Conservation (phyloP, 2,113 vertebrate species). For the Leucopsar rothschildi region DNA sequence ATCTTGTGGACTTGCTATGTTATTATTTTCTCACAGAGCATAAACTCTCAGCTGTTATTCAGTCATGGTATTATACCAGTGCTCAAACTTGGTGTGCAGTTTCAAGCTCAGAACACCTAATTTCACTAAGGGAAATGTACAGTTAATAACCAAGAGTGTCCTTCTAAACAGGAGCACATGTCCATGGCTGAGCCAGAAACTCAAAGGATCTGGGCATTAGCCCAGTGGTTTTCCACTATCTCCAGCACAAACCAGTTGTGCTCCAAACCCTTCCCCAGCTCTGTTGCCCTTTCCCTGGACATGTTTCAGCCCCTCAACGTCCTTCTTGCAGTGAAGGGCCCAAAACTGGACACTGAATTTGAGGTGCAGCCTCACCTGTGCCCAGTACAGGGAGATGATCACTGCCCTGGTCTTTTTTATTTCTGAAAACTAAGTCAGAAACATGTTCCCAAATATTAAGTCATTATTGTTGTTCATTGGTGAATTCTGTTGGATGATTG, state of each 20-base stretch:
- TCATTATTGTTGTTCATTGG: not conserved
- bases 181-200: not conserved
- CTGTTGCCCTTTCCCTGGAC: accelerated
- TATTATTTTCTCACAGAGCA: not conserved
- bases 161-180: not conserved
- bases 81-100: not conserved
- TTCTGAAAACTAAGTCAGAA: not conserved
- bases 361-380: not conserved
- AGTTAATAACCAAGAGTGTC: not conserved
- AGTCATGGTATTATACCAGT: not conserved
- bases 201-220: not conserved
- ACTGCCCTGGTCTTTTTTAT: not conserved
- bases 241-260: not conserved
- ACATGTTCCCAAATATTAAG: not conserved
- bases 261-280: not conserved
- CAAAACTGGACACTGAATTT: not conserved
- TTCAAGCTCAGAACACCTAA: not conserved
- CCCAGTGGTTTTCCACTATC: not conserved
- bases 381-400: accelerated
- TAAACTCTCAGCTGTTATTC: not conserved
- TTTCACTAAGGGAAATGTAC: not conserved
- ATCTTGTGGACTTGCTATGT: not conserved
- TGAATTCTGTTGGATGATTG: not conserved
- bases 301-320: accelerated
- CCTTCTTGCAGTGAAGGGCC: not conserved